These are phyloP conservation scores for Lampropteryx suffumata DNA, from an alignment of 2,888 invertebrate species.

Conservation along the genomic window DNA sequence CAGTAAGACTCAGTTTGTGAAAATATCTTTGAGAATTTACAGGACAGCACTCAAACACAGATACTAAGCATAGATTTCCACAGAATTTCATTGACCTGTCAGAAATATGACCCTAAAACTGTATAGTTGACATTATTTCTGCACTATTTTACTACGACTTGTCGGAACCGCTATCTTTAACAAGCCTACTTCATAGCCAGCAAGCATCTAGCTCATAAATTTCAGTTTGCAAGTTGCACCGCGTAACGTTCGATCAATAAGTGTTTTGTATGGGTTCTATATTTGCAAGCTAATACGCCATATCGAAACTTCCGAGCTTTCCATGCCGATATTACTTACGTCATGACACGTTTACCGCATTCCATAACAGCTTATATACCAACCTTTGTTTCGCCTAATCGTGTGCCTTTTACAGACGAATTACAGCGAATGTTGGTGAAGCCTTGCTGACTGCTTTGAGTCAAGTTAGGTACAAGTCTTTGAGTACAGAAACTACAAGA, in stretches of 20 bases:
- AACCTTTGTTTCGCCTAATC: conserved; percentile 27
- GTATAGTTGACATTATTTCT: no score
- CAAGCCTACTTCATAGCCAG: conserved; percentile 46
- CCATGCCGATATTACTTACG: conserved; percentile 67
- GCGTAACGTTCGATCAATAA: conserved; percentile 79
- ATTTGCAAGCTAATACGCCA: conserved; percentile 80
- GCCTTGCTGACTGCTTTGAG: conserved; percentile 16
- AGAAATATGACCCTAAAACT: no score
- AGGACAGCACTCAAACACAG: no score
- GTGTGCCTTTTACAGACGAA: conserved; percentile 30
- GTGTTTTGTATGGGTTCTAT: conserved; percentile 80
- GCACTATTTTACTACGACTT: no score
- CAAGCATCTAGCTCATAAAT: conserved; percentile 63
- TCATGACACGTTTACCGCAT: conserved; percentile 41
- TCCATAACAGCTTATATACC: conserved; percentile 35
- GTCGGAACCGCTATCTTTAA: conserved; percentile 3
- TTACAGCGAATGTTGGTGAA: conserved; percentile 23
- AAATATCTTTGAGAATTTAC: no score
- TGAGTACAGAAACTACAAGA: conserved; percentile 5
- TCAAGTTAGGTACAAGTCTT: conserved; percentile 16
- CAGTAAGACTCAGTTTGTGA: no score
- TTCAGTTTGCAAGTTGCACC: conserved; percentile 79
- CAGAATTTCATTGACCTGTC: no score
- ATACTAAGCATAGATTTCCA: no score
- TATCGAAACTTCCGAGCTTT: conserved; percentile 71